phyloP scores from a whole-genome alignment of 1,140 invertebrate genomes.

The Homalodisca vitripennis region DNA sequence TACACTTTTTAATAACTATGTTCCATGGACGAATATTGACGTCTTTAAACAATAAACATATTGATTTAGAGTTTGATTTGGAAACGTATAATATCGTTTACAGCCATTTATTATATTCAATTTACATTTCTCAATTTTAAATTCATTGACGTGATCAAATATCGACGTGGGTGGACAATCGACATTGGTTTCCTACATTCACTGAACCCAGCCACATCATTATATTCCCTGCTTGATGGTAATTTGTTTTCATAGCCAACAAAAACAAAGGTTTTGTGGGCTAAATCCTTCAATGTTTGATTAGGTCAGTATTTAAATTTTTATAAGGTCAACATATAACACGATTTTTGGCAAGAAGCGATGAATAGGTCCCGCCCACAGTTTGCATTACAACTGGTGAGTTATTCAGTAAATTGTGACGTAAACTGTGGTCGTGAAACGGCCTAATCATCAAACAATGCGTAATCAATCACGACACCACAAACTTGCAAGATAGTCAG shows the following conservation, averaged over 20 bases:
- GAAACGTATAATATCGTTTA: no score
- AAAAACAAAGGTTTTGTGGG: conserved; percentile 17
- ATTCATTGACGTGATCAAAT: no score
- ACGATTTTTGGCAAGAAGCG: conserved; percentile 10
- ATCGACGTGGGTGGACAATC: neutral
- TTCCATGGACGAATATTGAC: no score
- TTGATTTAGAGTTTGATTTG: no score
- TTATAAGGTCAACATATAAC: conserved; percentile 5
- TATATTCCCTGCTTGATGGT: neutral
- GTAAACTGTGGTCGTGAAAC: neutral
- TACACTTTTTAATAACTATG: no score
- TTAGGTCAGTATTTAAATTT: conserved; percentile 21
- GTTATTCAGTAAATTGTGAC: neutral
- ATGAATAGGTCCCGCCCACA: neutral
- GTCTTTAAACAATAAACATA: no score
- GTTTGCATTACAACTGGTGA: neutral
- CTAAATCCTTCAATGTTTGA: conserved; percentile 6
- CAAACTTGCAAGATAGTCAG: no score
- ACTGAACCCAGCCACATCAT: neutral
- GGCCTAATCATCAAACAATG: conserved; percentile 20
- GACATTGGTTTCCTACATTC: neutral
- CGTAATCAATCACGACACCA: conserved; percentile 2
- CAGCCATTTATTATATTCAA: no score
- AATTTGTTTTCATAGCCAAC: conserved; percentile 5
- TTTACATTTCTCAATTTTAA: no score